A percentile compares a stretch with the other conserved stretches of the same genome.
Conservation (phyloP, 2,797 vertebrate species). For the Rhinichthys osculus region DNA sequence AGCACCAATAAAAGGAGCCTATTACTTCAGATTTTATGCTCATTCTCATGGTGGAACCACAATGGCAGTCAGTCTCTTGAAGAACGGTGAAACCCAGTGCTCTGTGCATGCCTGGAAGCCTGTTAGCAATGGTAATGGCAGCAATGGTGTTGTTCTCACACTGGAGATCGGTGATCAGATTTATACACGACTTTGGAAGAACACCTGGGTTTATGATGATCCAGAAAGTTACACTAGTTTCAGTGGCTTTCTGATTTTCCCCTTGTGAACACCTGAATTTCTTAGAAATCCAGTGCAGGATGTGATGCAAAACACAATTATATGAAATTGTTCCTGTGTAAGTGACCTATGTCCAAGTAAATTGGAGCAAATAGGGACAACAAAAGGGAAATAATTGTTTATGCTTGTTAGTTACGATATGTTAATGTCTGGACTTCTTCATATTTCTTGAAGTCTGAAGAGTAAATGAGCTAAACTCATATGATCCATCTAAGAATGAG, state of each 20-base stretch:
- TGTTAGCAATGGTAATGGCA: neutral
- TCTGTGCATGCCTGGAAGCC: constrained; percentile 15
- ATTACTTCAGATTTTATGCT: constrained; percentile 49
- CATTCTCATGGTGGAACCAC: neutral
- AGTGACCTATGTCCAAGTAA: neutral
- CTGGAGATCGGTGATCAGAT: constrained; percentile 48
- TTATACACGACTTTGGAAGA: constrained; percentile 13
- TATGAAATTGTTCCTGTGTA: neutral
- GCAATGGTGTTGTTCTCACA: constrained; percentile 46
- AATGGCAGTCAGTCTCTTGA: constrained; percentile 45
- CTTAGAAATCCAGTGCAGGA: neutral
- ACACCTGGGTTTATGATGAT: constrained; percentile 51
- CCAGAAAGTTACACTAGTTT: constrained; percentile 51
- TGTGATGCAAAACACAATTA: neutral
- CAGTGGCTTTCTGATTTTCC: constrained; percentile 52
- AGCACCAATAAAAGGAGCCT: constrained; percentile 49
- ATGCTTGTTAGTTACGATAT: neutral
- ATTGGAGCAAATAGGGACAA: neutral
- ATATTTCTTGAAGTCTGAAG: neutral
- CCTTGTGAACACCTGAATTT: constrained; percentile 18
- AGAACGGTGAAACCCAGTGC: constrained; percentile 20
- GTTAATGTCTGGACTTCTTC: neutral
- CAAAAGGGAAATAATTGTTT: neutral
- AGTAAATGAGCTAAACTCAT: neutral
- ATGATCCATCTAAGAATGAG: neutral